Evolutionary conservation across 2,113 vertebrate species (phyloP).

Genomic region (Oceanodroma tethys): DNA sequence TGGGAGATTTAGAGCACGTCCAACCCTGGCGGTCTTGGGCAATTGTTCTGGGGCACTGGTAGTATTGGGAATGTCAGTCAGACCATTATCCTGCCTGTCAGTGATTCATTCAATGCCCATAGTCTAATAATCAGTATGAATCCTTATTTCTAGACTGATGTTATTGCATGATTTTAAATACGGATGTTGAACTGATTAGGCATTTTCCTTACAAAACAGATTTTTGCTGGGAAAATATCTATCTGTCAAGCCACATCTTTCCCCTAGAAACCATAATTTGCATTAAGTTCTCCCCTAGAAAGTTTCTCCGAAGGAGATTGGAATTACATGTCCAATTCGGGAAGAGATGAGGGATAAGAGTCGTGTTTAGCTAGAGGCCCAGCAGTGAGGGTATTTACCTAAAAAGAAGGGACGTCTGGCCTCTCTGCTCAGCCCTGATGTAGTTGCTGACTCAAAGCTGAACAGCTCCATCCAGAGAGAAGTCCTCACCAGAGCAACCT

Average conservation of each 20-base stretch:
- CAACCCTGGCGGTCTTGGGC: not conserved
- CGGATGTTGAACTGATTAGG: not conserved
- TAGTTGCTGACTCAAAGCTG: not conserved
- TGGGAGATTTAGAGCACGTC: not conserved
- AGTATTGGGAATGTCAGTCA: not conserved
- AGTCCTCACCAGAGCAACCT: not conserved
- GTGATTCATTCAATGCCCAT: not conserved
- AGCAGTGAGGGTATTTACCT: not conserved
- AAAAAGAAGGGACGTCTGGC: not conserved
- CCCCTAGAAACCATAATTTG: not conserved
- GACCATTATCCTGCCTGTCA: accelerated
- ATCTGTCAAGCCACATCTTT: not conserved
- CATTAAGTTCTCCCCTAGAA: not conserved
- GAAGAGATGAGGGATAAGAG: not conserved
- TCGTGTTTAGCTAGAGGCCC: not conserved
- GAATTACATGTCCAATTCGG: not conserved
- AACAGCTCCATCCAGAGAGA: conserved; percentile 50
- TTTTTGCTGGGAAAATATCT: not conserved
- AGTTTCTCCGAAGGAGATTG: not conserved
- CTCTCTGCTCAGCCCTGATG: not conserved
- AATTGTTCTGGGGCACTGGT: not conserved
- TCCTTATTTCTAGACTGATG: not conserved
- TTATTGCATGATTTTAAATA: not conserved
- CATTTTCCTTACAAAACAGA: not conserved
- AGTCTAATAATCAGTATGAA: not conserved